Conservation (phyloP, 2,888 invertebrate species). For the Andrena fulva region DNA sequence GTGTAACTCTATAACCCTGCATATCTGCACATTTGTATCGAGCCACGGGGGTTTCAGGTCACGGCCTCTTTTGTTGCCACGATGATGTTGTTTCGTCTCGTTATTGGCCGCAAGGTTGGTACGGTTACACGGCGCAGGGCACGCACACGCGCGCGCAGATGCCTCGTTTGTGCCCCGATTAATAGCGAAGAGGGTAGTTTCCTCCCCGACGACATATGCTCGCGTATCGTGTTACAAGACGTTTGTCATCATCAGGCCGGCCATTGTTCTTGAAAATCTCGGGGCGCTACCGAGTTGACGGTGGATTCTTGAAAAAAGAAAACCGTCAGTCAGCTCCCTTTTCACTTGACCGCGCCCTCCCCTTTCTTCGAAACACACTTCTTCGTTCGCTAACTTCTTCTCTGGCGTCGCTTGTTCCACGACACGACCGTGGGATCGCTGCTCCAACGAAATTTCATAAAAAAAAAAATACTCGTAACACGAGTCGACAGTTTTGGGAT, state of each 20-base stretch:
- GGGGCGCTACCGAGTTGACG: conserved; percentile 69
- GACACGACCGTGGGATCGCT: no score
- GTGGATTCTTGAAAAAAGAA: conserved; percentile 68
- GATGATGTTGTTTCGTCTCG: conserved; percentile 78
- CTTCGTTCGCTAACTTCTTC: neutral
- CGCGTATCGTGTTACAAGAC: conserved; percentile 82
- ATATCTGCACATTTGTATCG: conserved; percentile 77
- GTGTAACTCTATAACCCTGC: conserved; percentile 77
- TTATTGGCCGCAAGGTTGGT: conserved; percentile 78
- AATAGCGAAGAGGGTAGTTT: conserved; percentile 74
- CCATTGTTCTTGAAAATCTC: conserved; percentile 79
- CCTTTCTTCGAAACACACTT: conserved; percentile 37
- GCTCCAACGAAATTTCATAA: neutral
- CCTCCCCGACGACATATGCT: conserved; percentile 79
- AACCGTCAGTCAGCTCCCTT: conserved; percentile 69
- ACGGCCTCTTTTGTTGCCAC: conserved; percentile 75
- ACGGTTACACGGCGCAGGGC: conserved; percentile 39
- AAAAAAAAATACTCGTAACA: no score
- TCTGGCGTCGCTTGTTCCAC: neutral
- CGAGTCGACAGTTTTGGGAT: no score
- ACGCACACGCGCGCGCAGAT: conserved; percentile 31
- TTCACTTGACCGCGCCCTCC: conserved; percentile 23
- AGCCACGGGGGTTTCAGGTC: conserved; percentile 72
- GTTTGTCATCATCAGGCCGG: conserved; percentile 83
- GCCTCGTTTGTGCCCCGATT: conserved; percentile 68